Conservation (phyloP, 2,113 vertebrate genomes). For the Phylloscopus trochilus region DNA sequence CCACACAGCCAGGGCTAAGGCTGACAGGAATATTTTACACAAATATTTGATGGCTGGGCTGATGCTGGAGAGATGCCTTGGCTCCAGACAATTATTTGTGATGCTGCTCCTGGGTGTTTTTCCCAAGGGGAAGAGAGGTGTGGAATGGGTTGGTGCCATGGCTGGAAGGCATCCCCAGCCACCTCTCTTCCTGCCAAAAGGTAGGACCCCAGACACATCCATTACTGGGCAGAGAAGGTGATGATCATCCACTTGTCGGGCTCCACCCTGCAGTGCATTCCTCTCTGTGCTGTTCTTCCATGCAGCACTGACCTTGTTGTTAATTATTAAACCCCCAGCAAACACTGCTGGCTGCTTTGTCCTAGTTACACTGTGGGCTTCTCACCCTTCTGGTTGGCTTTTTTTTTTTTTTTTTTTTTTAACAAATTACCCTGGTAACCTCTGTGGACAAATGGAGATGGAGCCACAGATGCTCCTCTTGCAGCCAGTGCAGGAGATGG, state of each 20-base stretch:
- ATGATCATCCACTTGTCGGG: fast-evolving
- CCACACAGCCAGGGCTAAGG: neutral
- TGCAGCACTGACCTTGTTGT: conserved; percentile 35
- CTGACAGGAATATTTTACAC: neutral
- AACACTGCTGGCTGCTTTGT: neutral
- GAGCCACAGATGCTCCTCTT: neutral
- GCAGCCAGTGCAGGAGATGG: neutral
- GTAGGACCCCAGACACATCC: fast-evolving
- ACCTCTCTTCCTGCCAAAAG: neutral
- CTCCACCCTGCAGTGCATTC: neutral
- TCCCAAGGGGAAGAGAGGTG: neutral
- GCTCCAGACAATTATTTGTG: neutral
- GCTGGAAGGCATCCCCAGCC: neutral
- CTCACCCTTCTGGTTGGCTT: neutral
- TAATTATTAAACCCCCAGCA: conserved; percentile 64
- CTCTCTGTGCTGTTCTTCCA: neutral
- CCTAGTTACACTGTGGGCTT: conserved; percentile 28
- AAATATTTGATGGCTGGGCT: neutral
- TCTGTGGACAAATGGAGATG: neutral
- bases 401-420: too few relatives aligned
- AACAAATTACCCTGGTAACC: conserved; percentile 20
- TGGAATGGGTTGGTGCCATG: neutral
- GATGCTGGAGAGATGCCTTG: neutral
- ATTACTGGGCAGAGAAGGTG: neutral
- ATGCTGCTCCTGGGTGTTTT: neutral